Base-by-base conservation (phyloP, 2,888 invertebrate species). In the Apodemia duryi region DNA sequence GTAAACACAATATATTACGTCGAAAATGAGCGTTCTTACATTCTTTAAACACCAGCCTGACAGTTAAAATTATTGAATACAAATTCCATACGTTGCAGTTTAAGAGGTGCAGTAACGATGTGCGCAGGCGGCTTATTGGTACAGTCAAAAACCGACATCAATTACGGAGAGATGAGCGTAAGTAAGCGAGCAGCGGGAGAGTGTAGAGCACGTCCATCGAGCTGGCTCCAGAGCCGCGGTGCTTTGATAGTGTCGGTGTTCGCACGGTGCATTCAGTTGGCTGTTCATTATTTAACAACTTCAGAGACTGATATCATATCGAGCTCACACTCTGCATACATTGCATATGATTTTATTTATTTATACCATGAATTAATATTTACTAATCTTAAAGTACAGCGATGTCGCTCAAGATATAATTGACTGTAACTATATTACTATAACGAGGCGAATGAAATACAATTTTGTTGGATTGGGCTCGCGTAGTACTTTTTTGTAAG, bases 131-230 rank as follows among this genome's bases (percentile, higher is more conserved):
- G 89, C 85, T 81, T 81, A 80, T 83, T 80, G 80, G 72, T 78
- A 76, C 83, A 82, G 79, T 86, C 86, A 87, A 88, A 88, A 85
- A 84, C 85, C 80, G 80, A 85, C 88, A 89, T 90, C 88, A 88
- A 88, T 90, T 89, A 86, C 85, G 81, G 73, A 72, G 78, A 81
- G 80, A 80, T 82, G 80, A 82, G 77, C 77, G 79, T 77, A 79
- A 65, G 69, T 72, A 75, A 73, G 71, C 69, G 70, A 68, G 67
- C 69, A 71, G 63, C 57, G 63, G 61, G 62, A 46, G 67, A 54
- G 65, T 65, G 65, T 65, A 62, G 60, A 64, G 64, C 61, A 51
- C 57, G 62, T 60, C 62, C 64, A 63, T 67, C 70, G 57, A 63
- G 51, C 63, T 32, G 51, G 63, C 57, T 63, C 49, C 63, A 49